Evolutionary conservation across 2,888 invertebrate genomes (phyloP), one percentile per base, ranked within the genome.

Genomic region (Netelia virgata): DNA sequence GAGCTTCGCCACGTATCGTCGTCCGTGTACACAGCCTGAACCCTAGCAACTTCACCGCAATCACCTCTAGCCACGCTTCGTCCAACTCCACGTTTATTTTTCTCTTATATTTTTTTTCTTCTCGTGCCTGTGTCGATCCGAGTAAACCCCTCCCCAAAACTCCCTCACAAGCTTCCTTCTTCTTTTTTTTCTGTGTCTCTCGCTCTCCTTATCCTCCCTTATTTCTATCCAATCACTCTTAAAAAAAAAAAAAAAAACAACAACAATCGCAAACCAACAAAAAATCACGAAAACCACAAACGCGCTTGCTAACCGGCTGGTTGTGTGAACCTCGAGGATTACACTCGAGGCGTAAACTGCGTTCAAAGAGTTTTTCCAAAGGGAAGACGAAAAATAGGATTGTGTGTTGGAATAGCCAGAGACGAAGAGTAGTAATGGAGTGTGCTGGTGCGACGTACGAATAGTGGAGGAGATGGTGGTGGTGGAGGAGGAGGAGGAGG

Each of bases 371-470:
- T 73, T 75, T 75, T 57, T 47, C 16, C 41, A 41, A 41, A 16
- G 41, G 9, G 68, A 59, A 28, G 28, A 16, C 28, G 57, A 43
- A 43, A 55, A 63, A 73, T 47, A 73, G 59, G 73, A 23, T 73
- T 9, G 28, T 61, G 73, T 73, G 61, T 23, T 20, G 36, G 41
- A 28, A 28, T 28, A 28, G 28, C 28, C 3, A 28, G 28, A 28
- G 9, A 47, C 14, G 14, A 36, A 70, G 53, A 61, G 53, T 53
- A 64, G 50, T 55, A 64, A 61, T 11, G 16, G 73, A 69, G 74
- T 70, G 78, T 53, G 69, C 63, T 73, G 73, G 83, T 76, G 85
- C 82, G 63, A 79, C 78, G 78, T 76, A 55, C 23, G 36, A 74
- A 73, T 72, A 75, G 28, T 57, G 64, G 50, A 61, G 75, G 53